Conservation (phyloP, 2,113 vertebrate species). For the Oplegnathus fasciatus region DNA sequence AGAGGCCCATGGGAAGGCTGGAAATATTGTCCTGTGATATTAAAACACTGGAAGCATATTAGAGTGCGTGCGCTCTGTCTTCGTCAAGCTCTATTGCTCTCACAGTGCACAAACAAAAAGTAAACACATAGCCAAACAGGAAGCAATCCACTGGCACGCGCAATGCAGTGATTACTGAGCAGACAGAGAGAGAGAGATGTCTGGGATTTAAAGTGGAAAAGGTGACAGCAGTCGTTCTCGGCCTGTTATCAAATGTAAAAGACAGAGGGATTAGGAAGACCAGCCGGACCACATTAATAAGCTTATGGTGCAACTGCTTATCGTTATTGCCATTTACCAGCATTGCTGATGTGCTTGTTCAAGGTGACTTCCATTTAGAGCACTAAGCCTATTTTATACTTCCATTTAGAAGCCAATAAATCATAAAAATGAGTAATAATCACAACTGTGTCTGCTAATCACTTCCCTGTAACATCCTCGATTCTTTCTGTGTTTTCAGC, state of each 20-base stretch:
- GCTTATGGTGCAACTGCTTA: constrained; percentile 68
- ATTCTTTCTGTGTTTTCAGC: constrained; percentile 32
- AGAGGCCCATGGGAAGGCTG: constrained; percentile 35
- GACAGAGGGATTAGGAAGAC: constrained; percentile 65
- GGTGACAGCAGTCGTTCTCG: constrained; percentile 48
- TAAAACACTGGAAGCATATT: constrained; percentile 41
- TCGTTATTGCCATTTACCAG: constrained; percentile 68
- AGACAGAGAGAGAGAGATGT: constrained; percentile 31
- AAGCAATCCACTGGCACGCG: background rate
- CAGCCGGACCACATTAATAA: constrained; percentile 71
- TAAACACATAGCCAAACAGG: background rate
- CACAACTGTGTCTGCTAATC: constrained; percentile 47
- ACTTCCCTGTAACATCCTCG: constrained; percentile 39
- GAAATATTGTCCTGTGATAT: constrained; percentile 43
- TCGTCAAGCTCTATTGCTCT: constrained; percentile 6
- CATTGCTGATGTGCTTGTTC: constrained; percentile 61
- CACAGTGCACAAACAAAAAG: constrained; percentile 16
- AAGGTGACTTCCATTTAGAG: constrained; percentile 78
- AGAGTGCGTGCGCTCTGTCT: constrained; percentile 8
- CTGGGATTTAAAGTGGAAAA: constrained; percentile 58
- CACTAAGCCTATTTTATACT: constrained; percentile 62
- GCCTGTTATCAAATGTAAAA: constrained; percentile 66
- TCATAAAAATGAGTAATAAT: constrained; percentile 60
- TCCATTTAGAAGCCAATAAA: constrained; percentile 68
- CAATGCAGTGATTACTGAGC: constrained; percentile 20